Evolutionary conservation across 2,888 invertebrate species (phyloP).

Genomic region (Nomada ruficornis): DNA sequence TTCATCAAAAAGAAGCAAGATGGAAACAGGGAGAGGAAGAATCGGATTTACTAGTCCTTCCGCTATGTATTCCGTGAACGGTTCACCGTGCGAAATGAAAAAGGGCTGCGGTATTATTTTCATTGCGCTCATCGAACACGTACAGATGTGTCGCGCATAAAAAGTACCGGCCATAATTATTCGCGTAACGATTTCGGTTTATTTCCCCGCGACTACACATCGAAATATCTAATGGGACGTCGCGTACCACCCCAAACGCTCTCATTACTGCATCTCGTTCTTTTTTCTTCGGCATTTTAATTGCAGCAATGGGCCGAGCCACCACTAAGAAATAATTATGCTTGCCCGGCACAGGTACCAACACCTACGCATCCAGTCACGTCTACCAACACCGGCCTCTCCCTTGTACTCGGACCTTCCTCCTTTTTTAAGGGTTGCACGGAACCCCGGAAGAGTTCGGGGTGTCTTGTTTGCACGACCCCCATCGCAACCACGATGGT

Average conservation of each 20-base stretch:
- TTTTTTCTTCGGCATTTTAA: constrained; percentile 71
- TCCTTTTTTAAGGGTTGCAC: constrained; percentile 48
- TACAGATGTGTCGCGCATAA: constrained; percentile 18
- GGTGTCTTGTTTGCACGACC: constrained; percentile 64
- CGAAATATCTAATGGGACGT: constrained; percentile 70
- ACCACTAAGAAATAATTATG: constrained; percentile 74
- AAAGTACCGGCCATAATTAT: constrained; percentile 57
- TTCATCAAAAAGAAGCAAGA: no score
- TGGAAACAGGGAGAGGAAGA: no score
- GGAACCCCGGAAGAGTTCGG: constrained; percentile 55
- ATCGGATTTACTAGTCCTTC: background rate
- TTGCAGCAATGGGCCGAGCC: constrained; percentile 71
- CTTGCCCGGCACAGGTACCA: constrained; percentile 51
- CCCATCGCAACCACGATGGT: constrained; percentile 61
- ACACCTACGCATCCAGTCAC: constrained; percentile 23
- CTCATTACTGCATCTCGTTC: constrained; percentile 69
- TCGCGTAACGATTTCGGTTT: constrained; percentile 63
- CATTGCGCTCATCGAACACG: constrained; percentile 51
- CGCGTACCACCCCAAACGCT: constrained; percentile 46
- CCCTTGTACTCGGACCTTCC: constrained; percentile 34
- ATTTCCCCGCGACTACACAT: constrained; percentile 57
- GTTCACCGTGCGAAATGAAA: constrained; percentile 8
- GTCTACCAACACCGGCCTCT: constrained; percentile 27
- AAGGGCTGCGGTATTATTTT: constrained; percentile 42
- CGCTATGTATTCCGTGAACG: background rate